Evolutionary conservation across 2,797 vertebrate genomes (phyloP).

Genomic region (Cyclura pinguis): DNA sequence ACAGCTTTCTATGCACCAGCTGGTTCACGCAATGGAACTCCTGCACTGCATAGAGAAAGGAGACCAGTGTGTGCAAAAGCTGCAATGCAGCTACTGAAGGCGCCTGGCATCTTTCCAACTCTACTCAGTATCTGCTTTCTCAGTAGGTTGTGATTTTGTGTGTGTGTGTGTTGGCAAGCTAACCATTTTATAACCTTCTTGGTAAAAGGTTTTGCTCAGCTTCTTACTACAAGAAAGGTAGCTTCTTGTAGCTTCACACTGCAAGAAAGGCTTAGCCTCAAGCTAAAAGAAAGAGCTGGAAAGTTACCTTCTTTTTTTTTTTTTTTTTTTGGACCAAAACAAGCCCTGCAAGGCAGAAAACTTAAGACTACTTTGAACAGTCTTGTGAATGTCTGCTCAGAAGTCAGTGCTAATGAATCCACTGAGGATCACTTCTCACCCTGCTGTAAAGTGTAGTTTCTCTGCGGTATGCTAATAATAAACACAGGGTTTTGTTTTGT

Average conservation of each 20-base stretch:
- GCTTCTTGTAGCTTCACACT: too few species aligned
- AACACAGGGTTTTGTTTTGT: too few species aligned
- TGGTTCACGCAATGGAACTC: background rate
- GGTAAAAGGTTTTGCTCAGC: background rate
- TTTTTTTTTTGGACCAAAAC: too few species aligned
- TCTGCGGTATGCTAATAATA: background rate
- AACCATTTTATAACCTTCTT: background rate
- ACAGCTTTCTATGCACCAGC: background rate
- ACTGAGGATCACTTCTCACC: background rate
- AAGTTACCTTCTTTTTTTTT: too few species aligned
- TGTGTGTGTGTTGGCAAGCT: background rate
- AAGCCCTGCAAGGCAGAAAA: background rate
- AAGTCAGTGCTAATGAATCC: too few species aligned
- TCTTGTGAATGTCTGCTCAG: background rate
- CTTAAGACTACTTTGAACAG: background rate
- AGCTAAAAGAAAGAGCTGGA: background rate
- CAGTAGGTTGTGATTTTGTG: background rate
- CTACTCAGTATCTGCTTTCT: slow-evolving; percentile 3
- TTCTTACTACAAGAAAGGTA: too few species aligned
- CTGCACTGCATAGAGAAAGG: background rate
- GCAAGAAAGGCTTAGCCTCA: too few species aligned
- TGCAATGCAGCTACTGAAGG: background rate
- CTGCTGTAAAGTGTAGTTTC: background rate
- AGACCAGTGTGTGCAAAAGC: background rate
- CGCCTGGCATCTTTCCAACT: background rate